Conservation (phyloP, 2,113 vertebrate species). For the Asarcornis scutulata region DNA sequence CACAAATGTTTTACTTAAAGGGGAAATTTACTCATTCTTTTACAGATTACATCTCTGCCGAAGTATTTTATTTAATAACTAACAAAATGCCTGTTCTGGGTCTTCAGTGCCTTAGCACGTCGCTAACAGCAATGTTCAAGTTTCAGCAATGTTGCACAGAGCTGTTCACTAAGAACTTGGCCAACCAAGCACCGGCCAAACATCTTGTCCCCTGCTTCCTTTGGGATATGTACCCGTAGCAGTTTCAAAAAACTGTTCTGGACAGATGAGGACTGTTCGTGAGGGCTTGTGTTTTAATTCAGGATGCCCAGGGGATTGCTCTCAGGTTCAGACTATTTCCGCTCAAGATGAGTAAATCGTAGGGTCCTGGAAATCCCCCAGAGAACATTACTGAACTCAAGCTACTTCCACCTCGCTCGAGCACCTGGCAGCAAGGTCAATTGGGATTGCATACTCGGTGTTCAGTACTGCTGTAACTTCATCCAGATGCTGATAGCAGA, state of each 20-base stretch:
- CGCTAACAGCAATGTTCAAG: not conserved
- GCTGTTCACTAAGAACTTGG: not conserved
- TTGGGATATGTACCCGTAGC: not conserved
- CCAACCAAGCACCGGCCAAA: not conserved
- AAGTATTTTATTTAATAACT: conserved; percentile 14
- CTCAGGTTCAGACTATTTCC: not conserved
- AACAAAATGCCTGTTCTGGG: not conserved
- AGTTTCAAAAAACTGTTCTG: not conserved
- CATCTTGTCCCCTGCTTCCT: not conserved
- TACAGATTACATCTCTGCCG: not conserved
- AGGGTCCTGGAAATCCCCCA: not conserved
- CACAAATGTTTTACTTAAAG: conserved; percentile 29
- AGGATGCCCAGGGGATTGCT: not conserved
- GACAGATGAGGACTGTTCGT: not conserved
- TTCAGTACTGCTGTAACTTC: not conserved
- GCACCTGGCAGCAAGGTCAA: not conserved
- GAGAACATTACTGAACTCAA: not conserved
- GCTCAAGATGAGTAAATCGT: not conserved
- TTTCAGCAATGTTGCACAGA: not conserved
- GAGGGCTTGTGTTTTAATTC: not conserved
- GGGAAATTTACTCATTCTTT: conserved; percentile 9
- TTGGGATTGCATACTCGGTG: not conserved
- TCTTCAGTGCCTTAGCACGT: not conserved
- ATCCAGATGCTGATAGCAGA: conserved; percentile 9
- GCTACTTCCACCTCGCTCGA: not conserved